Evolutionary conservation across 2,888 invertebrate species (phyloP).

Genomic region (Pterobdella sp.): DNA sequence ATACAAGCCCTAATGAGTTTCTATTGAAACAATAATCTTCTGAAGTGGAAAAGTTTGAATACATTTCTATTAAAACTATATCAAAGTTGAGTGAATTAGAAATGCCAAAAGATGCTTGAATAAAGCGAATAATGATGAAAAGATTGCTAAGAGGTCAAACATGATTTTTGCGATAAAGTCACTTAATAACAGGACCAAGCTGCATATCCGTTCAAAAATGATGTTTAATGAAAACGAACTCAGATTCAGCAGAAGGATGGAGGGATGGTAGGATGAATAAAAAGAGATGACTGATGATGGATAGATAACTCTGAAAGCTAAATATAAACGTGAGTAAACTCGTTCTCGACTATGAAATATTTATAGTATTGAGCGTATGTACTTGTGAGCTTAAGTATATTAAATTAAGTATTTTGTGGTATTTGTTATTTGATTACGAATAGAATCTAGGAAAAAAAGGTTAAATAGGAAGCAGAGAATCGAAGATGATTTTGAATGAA

Average conservation of each 20-base stretch:
- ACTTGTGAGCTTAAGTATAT: too few species aligned
- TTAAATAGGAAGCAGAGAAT: background rate
- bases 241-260: background rate
- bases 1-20: too few species aligned
- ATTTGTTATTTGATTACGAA: background rate
- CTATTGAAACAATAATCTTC: too few species aligned
- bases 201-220: slow-evolving; percentile 7
- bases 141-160: background rate
- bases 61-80: too few species aligned
- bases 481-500: slow-evolving; percentile 4
- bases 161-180: slow-evolving; percentile 11
- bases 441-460: background rate
- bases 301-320: too few species aligned
- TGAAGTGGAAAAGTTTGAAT: too few species aligned
- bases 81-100: background rate
- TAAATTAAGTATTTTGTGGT: too few species aligned
- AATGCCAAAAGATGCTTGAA: background rate
- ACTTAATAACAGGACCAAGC: background rate
- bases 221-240: slow-evolving; percentile 8
- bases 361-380: too few species aligned
- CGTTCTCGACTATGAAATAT: too few species aligned
- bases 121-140: background rate
- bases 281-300: too few species aligned
- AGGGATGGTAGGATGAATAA: background rate
- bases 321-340: too few species aligned